Evolutionary conservation across 2,888 invertebrate genomes (phyloP), one percentile per base, ranked within the genome.

Genomic region (Sicus ferrugineus): DNA sequence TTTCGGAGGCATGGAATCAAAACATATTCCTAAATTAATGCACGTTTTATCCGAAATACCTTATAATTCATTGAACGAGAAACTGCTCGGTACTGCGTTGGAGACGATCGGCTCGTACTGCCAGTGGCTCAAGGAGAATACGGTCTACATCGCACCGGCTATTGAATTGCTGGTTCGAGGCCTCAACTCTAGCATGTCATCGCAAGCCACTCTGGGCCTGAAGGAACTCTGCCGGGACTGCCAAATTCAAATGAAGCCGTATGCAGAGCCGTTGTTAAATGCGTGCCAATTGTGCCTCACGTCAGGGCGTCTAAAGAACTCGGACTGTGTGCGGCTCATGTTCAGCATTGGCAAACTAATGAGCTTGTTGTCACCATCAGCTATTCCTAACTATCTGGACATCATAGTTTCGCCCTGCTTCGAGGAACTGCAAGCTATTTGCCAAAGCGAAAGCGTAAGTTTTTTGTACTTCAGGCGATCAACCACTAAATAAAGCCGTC

Each of bases 161-260:
- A 87, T 94, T 67, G 90, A 91, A n/a, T 84, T 94, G 26, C 85
- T 93, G 3, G 86, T 89, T 19, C 86, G 90, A 42, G 92, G 92
- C 1, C 84, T 94, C 14, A 88, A 90, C 74, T 86, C 89, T 0
- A 88, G 90, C 31, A 91, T 93, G 72, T 90, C 93, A 0, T 91
- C 93, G 4, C 89, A 93, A 68, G 92, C 95, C 0, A 95, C 96
- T 3, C 90, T 96, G 84, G 96, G 97, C 28, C 87, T 97, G 14
- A 94, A 96, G 81, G 96, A 96, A 79, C 89, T 97, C 48, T 91
- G 94, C 38, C 87, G 92, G 42, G 95, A 95, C 83, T 95, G 95
- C 81, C 89, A 90, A 77, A 83, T 89, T 63, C 90, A 91, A 80
- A 88, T 97, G 75, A 88, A 90, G 61, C 92, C 92, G 0, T 92